These are phyloP conservation scores for Gorsachius magnificus DNA, from an alignment of 2,797 vertebrate genomes.

Conservation along the genomic window DNA sequence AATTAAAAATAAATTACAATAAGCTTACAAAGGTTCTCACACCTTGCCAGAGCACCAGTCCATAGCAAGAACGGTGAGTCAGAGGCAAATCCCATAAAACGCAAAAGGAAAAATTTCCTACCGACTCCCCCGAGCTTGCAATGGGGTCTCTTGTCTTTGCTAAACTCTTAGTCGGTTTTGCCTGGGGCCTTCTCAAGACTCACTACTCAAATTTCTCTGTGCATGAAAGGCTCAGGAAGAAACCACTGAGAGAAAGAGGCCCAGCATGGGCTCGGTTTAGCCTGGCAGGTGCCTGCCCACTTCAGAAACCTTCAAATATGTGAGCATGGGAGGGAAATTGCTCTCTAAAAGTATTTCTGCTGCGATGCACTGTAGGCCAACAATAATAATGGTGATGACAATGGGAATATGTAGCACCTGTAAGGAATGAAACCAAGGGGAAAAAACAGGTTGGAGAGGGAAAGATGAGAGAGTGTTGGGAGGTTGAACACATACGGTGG, in stretches of 20 bases:
- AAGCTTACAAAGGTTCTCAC: not conserved
- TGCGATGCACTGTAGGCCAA: not conserved
- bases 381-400: not conserved
- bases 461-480: not conserved
- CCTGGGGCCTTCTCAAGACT: not conserved
- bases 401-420: not conserved
- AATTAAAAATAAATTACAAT: not conserved
- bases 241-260: not conserved
- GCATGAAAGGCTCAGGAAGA: not conserved
- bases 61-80: not conserved
- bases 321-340: not conserved
- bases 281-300: not conserved
- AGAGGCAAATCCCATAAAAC: not conserved
- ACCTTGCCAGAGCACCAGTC: not conserved
- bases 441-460: not conserved
- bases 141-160: not conserved
- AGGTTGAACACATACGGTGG: not conserved
- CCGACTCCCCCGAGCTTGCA: not conserved
- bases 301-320: not conserved
- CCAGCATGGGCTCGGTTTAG: not conserved
- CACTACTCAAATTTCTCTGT: not conserved
- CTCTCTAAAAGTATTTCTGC: not conserved
- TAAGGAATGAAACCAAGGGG: not conserved
- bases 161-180: not conserved
- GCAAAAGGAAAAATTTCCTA: not conserved